These are phyloP conservation scores for Stictocephala bisonia DNA, from an alignment of 2,888 invertebrate species.

Conservation along the genomic window DNA sequence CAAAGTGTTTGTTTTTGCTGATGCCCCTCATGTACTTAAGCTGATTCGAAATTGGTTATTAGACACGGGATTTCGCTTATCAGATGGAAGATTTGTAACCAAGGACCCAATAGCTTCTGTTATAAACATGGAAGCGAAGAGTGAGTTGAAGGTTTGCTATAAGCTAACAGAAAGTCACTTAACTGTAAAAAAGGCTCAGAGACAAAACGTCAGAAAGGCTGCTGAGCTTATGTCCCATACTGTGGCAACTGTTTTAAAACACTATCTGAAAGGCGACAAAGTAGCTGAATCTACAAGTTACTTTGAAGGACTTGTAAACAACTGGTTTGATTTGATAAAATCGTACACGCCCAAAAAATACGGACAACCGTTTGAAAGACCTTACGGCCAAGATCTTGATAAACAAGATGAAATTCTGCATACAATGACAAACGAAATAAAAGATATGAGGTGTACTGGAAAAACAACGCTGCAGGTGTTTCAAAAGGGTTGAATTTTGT, in stretches of 20 bases:
- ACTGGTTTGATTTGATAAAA: slow-evolving; percentile 34
- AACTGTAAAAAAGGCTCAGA: slow-evolving; percentile 15
- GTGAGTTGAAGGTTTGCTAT: neutral
- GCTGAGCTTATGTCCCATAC: slow-evolving; percentile 19
- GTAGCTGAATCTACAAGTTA: neutral
- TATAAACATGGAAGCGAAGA: neutral
- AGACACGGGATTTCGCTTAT: slow-evolving; percentile 8
- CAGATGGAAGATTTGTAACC: neutral
- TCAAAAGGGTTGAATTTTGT: slow-evolving; percentile 38
- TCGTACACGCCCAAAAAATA: neutral
- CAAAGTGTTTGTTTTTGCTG: slow-evolving; percentile 19
- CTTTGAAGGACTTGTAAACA: slow-evolving; percentile 2
- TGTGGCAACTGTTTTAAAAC: slow-evolving; percentile 18
- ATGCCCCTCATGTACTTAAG: slow-evolving; percentile 11
- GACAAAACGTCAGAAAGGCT: slow-evolving; percentile 36
- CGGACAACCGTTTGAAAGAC: slow-evolving; percentile 19
- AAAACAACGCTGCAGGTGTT: slow-evolving; percentile 19
- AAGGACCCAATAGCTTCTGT: neutral
- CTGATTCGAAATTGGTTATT: slow-evolving; percentile 23
- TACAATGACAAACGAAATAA: neutral
- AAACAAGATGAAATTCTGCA: slow-evolving; percentile 28
- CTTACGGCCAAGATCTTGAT: slow-evolving; percentile 26
- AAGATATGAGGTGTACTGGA: slow-evolving; percentile 21
- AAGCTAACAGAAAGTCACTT: slow-evolving; percentile 14
- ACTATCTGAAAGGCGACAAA: neutral